Evolutionary conservation across 2,113 vertebrate genomes (phyloP).

Genomic region (Setophaga petechia): DNA sequence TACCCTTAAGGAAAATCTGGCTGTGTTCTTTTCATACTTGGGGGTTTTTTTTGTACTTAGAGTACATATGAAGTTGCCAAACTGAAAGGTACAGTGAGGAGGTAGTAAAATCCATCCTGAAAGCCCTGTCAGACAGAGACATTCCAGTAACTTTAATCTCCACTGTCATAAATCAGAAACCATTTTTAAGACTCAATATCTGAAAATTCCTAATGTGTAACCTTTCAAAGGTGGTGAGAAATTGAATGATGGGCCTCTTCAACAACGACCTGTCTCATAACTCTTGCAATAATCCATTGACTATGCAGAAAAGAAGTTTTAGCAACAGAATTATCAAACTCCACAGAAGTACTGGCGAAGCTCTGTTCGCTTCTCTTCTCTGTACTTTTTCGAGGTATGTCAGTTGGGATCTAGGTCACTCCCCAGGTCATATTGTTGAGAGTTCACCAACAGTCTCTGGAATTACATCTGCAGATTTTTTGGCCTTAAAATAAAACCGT

Average conservation of each 20-base stretch:
- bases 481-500: neutral
- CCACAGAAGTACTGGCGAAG: neutral
- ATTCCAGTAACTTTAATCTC: neutral
- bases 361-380: neutral
- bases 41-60: neutral
- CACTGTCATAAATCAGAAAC: neutral
- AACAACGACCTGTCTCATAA: neutral
- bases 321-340: neutral
- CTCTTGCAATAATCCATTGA: neutral
- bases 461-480: neutral
- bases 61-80: neutral
- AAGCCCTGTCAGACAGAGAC: neutral
- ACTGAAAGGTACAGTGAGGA: neutral
- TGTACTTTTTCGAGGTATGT: neutral
- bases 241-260: neutral
- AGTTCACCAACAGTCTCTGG: neutral
- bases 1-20: neutral
- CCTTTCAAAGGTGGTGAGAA: neutral
- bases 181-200: neutral
- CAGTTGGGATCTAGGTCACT: neutral
- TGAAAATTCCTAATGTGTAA: neutral
- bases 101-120: neutral
- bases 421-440: neutral
- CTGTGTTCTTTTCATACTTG: neutral
- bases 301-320: neutral